Percentiles rank a stretch among this genome's conserved stretches.
phyloP scores from a whole-genome alignment of 2,888 invertebrate genomes.

The Pachymerium ferrugineum region DNA sequence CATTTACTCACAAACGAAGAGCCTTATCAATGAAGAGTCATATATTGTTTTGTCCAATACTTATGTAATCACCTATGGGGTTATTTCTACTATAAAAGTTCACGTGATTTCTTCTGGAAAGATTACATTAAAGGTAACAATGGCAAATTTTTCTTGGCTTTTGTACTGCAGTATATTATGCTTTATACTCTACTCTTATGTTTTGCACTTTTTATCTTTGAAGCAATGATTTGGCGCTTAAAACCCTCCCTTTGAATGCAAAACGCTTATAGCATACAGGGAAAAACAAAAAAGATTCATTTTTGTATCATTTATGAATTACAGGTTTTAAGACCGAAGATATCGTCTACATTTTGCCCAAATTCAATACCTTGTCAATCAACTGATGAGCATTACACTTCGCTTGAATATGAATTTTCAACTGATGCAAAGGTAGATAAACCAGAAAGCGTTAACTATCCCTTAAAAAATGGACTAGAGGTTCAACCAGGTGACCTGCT shows the following conservation, averaged over 20 bases:
- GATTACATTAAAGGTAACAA: background rate
- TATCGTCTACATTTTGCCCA: background rate
- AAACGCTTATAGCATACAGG: too few species aligned
- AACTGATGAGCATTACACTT: background rate
- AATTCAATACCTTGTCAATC: background rate
- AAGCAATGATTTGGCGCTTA: too few species aligned
- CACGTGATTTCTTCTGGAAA: background rate
- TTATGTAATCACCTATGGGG: background rate
- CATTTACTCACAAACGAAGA: background rate
- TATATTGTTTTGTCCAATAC: background rate
- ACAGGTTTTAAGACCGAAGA: background rate
- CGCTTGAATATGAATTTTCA: background rate
- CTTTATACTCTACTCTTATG: too few species aligned
- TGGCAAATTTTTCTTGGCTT: too few species aligned
- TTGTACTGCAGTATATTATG: background rate
- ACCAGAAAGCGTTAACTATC: background rate
- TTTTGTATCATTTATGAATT: background rate
- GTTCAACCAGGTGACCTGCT: background rate
- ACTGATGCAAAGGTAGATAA: background rate
- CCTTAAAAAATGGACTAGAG: background rate
- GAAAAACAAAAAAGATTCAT: too few species aligned
- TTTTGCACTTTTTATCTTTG: too few species aligned
- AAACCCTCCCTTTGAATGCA: too few species aligned
- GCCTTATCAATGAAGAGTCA: background rate
- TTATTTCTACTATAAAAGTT: background rate